A percentile compares a stretch with the other conserved stretches of the same genome.
Conservation (phyloP, 2,797 vertebrate species). For the Dicrostonyx torquatus region DNA sequence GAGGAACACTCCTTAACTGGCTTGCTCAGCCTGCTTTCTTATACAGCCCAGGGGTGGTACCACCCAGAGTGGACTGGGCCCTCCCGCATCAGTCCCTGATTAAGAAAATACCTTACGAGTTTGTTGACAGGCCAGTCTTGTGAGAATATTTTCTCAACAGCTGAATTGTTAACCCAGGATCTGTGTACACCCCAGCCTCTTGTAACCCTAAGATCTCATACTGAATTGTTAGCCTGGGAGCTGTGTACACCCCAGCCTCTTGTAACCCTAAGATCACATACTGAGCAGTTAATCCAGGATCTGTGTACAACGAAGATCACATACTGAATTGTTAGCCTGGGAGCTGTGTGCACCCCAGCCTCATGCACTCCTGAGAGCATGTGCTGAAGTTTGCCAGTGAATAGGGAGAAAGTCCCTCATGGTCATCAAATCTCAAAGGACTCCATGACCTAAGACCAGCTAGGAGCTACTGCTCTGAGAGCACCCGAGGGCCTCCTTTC, state of each 20-base stretch:
- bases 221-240: too few relatives aligned
- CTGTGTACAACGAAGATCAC: too few relatives aligned
- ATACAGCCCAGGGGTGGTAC: neutral
- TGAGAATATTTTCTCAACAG: neutral
- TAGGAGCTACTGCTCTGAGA: neutral
- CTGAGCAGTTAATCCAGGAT: too few relatives aligned
- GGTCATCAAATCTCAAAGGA: neutral
- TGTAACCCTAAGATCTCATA: neutral
- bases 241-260: too few relatives aligned
- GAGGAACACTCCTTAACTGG: neutral
- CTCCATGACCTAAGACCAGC: neutral
- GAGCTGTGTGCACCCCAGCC: too few relatives aligned
- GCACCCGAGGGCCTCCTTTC: neutral
- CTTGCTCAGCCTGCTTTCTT: neutral
- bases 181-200: neutral
- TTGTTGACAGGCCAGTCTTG: neutral
- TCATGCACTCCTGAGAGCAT: too few relatives aligned
- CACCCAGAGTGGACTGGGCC: neutral
- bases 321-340: neutral
- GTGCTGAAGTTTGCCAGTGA: neutral
- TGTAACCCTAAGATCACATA: too few relatives aligned
- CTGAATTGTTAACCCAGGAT: neutral
- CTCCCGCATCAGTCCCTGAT: neutral
- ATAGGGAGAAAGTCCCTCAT: neutral
- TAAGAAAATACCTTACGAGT: neutral